These are phyloP conservation scores for Caenorhabditis parvicauda DNA, from an alignment of 2,888 invertebrate genomes.

Conservation along the genomic window DNA sequence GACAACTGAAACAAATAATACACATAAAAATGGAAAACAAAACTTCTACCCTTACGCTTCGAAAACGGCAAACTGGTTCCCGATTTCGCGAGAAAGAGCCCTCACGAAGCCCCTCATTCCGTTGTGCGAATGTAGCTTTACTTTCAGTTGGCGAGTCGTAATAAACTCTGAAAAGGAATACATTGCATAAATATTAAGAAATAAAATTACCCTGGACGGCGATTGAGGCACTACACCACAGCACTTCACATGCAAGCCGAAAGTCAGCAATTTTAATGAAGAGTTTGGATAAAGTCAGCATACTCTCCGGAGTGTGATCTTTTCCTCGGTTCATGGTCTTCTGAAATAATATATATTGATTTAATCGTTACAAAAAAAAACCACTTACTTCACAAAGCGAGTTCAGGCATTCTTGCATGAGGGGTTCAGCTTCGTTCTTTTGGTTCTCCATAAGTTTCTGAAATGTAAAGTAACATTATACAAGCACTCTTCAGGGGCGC, in stretches of 20 bases:
- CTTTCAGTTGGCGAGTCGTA: slow-evolving; percentile 8
- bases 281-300: slow-evolving; percentile 4
- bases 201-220: slow-evolving; percentile 5
- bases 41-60: slow-evolving; percentile 13
- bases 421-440: slow-evolving; percentile 9
- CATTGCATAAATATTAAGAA: slow-evolving; percentile 9
- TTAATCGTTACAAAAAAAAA: slow-evolving; percentile 10
- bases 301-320: slow-evolving; percentile 6
- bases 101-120: slow-evolving; percentile 12
- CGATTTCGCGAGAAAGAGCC: slow-evolving; percentile 10
- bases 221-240: slow-evolving; percentile 9
- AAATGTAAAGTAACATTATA: too few species aligned
- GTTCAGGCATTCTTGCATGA: slow-evolving; percentile 2
- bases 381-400: slow-evolving; percentile 10
- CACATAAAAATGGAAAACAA: slow-evolving; percentile 12
- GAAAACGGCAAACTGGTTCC: slow-evolving; percentile 10
- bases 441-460: slow-evolving; percentile 8
- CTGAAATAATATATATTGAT: slow-evolving; percentile 10
- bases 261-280: slow-evolving; percentile 5
- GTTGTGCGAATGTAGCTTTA: slow-evolving; percentile 6
- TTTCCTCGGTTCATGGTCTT: not conserved
- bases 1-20: slow-evolving; percentile 15
- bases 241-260: slow-evolving; percentile 4
- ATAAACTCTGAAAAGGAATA: slow-evolving; percentile 15
- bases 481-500: too few species aligned